Conservation (phyloP, 2,888 invertebrate genomes). For the Cryptophagus acutangulus region DNA sequence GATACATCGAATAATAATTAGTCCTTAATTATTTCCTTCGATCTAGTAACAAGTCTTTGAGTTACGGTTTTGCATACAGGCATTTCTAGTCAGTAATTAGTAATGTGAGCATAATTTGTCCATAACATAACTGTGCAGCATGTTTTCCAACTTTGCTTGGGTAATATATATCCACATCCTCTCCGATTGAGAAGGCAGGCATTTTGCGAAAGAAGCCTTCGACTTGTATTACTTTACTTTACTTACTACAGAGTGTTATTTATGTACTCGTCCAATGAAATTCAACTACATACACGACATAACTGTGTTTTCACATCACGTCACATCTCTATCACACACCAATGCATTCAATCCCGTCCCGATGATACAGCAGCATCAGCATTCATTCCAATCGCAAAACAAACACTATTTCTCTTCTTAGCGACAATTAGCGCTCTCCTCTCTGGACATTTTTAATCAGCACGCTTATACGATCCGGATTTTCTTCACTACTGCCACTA, state of each 20-base stretch:
- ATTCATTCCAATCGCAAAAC: not conserved
- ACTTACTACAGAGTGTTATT: slow-evolving; percentile 21
- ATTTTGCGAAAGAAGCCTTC: not conserved
- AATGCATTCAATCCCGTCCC: not conserved
- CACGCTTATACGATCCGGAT: not conserved
- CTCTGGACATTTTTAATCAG: not conserved
- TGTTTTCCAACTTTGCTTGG: slow-evolving; percentile 29
- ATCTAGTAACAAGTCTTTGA: too few species aligned
- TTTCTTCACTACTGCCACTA: not conserved
- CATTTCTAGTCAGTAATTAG: slow-evolving; percentile 12
- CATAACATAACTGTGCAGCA: slow-evolving; percentile 9
- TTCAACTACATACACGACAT: slow-evolving; percentile 23
- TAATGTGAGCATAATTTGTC: slow-evolving; percentile 22
- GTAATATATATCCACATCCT: slow-evolving; percentile 8
- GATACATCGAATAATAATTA: too few species aligned
- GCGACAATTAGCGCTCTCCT: slow-evolving; percentile 1
- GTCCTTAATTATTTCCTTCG: too few species aligned
- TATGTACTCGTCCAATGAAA: slow-evolving; percentile 25
- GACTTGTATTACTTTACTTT: slow-evolving; percentile 2
- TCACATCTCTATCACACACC: slow-evolving; percentile 6
- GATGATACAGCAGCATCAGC: not conserved
- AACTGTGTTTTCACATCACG: slow-evolving; percentile 22
- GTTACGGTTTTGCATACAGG: slow-evolving; percentile 3
- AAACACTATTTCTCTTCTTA: not conserved
- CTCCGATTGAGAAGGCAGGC: slow-evolving; percentile 1